phyloP scores from a whole-genome alignment of 2,113 vertebrate species.

The Cettia cetti region DNA sequence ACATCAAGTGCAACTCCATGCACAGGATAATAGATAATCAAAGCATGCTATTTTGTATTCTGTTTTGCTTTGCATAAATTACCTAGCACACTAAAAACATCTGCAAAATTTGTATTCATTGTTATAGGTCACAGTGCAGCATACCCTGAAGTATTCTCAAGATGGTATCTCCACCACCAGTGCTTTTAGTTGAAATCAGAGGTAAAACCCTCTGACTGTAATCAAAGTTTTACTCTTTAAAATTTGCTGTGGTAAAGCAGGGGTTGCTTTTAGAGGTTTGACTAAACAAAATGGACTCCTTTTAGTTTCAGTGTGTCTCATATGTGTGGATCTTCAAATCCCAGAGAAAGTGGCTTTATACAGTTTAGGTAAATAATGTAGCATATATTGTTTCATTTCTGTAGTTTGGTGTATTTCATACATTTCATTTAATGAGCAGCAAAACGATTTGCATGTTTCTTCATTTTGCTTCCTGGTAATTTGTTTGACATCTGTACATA shows the following conservation, averaged over 20 bases:
- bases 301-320: accelerated
- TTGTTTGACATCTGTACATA: neutral
- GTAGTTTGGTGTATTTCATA: neutral
- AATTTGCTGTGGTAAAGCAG: neutral
- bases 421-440: neutral
- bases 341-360: neutral
- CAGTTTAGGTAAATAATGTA: neutral
- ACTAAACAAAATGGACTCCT: neutral
- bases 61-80: neutral
- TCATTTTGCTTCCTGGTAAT: neutral
- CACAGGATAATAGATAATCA: neutral
- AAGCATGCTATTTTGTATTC: neutral
- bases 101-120: neutral
- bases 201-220: neutral
- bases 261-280: neutral
- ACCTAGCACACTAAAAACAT: neutral
- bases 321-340: neutral
- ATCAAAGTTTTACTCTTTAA: neutral
- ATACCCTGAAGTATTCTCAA: neutral
- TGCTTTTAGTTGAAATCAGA: neutral
- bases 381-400: neutral
- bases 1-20: neutral
- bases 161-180: neutral
- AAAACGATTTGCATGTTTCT: neutral
- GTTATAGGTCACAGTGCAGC: neutral